Percentiles rank a stretch among this genome's conserved stretches.
Evolutionary conservation across 2,888 invertebrate species (phyloP).

Genomic region (Syrista parreyssii): DNA sequence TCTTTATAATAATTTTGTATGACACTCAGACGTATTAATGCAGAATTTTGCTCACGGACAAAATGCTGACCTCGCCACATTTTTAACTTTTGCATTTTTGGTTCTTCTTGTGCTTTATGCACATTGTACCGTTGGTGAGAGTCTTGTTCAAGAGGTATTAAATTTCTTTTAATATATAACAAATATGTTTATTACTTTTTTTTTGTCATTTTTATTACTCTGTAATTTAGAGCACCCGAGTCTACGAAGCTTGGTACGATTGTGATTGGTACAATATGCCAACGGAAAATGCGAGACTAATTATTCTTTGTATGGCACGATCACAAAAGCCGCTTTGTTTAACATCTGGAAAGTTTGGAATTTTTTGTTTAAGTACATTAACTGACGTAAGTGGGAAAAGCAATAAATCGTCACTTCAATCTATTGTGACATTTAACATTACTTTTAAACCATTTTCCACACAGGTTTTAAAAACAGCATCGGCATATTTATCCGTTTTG

Average conservation of each 20-base stretch:
- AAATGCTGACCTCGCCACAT: slow-evolving; percentile 39
- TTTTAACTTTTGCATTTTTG: slow-evolving; percentile 45
- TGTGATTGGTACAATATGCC: slow-evolving; percentile 67
- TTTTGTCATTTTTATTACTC: background rate
- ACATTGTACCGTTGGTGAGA: slow-evolving; percentile 50
- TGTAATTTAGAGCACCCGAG: slow-evolving; percentile 65
- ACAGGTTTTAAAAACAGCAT: slow-evolving; percentile 43
- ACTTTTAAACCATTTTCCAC: background rate
- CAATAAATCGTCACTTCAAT: background rate
- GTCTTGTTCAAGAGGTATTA: slow-evolving; percentile 40
- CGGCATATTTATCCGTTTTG: slow-evolving; percentile 46
- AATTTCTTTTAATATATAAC: background rate
- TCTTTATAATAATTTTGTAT: slow-evolving; percentile 10
- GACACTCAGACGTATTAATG: background rate
- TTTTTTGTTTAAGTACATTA: slow-evolving; percentile 69
- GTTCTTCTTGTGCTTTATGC: slow-evolving; percentile 48
- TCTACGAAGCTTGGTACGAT: slow-evolving; percentile 69
- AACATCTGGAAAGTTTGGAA: slow-evolving; percentile 70
- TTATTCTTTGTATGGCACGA: slow-evolving; percentile 68
- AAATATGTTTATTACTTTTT: slow-evolving; percentile 11
- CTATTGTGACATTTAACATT: background rate
- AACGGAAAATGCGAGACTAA: slow-evolving; percentile 59
- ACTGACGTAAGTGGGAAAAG: slow-evolving; percentile 65
- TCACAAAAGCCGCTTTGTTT: slow-evolving; percentile 68
- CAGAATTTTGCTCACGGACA: slow-evolving; percentile 39